Evolutionary conservation across 2,888 invertebrate species (phyloP).

Genomic region (Desoria tigrina): DNA sequence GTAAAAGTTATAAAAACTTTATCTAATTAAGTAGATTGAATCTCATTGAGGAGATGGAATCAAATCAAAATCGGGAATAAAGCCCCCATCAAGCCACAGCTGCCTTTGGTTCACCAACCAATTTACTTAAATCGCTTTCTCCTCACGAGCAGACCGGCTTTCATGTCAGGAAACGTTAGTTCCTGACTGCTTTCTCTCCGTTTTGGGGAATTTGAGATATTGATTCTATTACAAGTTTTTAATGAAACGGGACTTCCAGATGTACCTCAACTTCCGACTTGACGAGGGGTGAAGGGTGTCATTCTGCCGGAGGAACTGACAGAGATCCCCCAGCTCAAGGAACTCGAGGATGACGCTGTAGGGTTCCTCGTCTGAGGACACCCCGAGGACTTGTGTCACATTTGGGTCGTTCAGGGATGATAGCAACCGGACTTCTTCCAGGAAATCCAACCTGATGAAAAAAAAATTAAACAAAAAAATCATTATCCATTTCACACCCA

Average conservation of each 20-base stretch:
- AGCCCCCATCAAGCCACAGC: no score
- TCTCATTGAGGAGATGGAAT: constrained; percentile 11
- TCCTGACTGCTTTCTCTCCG: neutral
- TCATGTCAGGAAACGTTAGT: neutral
- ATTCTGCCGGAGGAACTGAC: constrained; percentile 65
- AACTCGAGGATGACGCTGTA: constrained; percentile 85
- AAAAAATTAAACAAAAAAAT: constrained; percentile 18
- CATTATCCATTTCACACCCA: neutral
- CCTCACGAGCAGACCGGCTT: neutral
- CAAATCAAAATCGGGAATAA: no score
- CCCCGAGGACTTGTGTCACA: constrained; percentile 77
- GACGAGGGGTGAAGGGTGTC: constrained; percentile 54
- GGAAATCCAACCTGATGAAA: constrained; percentile 73
- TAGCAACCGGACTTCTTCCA: constrained; percentile 79
- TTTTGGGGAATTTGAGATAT: constrained; percentile 21
- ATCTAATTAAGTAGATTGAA: constrained; percentile 21
- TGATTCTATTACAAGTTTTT: constrained; percentile 31
- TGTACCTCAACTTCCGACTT: constrained; percentile 48
- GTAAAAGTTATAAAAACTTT: constrained; percentile 13
- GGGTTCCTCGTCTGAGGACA: constrained; percentile 78
- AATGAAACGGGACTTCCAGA: constrained; percentile 17
- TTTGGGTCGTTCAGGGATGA: constrained; percentile 81
- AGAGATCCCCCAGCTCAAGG: constrained; percentile 81
- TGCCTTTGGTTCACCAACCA: constrained; percentile 4
- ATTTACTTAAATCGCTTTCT: constrained; percentile 19